Conservation (phyloP, 2,797 vertebrate genomes). For the Agapornis canus region DNA sequence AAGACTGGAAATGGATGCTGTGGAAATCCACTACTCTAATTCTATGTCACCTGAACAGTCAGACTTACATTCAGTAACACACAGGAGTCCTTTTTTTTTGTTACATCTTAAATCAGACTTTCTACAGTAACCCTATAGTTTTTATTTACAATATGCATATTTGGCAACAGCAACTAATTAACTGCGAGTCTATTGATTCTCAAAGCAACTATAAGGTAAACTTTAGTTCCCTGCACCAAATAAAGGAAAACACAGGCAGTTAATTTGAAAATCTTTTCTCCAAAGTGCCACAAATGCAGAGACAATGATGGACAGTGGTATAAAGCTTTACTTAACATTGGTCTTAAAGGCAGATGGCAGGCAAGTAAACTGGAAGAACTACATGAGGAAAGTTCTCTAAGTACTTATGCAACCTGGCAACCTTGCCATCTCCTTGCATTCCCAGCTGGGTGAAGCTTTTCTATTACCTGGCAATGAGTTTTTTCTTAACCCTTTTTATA, state of each 20-base stretch:
- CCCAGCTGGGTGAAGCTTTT: background rate
- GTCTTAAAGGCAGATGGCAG: background rate
- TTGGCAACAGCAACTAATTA: constrained; percentile 35
- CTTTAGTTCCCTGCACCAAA: constrained; percentile 11
- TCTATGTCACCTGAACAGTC: background rate
- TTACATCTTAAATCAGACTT: background rate
- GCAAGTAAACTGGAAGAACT: background rate
- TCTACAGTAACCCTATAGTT: background rate
- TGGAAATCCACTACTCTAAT: background rate
- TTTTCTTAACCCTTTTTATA: background rate
- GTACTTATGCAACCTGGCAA: background rate
- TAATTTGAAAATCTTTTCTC: constrained; percentile 27
- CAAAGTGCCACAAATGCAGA: background rate
- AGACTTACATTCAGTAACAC: background rate
- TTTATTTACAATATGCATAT: constrained; percentile 17
- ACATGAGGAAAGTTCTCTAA: background rate
- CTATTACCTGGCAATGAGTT: background rate
- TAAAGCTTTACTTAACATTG: background rate
- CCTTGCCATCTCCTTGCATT: accelerated
- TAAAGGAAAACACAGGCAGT: constrained; percentile 36
- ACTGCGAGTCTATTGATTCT: background rate
- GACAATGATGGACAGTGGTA: background rate
- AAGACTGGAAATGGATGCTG: background rate
- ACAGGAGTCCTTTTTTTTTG: background rate
- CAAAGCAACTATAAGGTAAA: constrained; percentile 1